These are phyloP conservation scores for Betta splendens DNA, from an alignment of 2,797 vertebrate genomes.

Conservation along the genomic window DNA sequence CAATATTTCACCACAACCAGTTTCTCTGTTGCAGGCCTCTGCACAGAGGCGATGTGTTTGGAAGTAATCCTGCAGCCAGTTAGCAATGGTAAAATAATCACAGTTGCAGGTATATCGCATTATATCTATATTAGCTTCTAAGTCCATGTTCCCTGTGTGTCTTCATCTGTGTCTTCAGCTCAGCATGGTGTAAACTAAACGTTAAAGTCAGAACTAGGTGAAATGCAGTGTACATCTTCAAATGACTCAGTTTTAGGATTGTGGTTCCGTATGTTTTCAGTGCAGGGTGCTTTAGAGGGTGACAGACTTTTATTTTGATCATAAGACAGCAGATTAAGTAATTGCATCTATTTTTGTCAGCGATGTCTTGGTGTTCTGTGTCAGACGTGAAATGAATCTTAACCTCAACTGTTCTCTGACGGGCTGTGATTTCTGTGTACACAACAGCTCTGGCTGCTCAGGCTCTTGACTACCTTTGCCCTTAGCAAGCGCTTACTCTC, in stretches of 20 bases:
- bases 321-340: slow-evolving; percentile 9
- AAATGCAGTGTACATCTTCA: neutral
- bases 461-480: neutral
- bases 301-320: slow-evolving; percentile 22
- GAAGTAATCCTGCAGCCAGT: slow-evolving; percentile 5
- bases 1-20: slow-evolving; percentile 57
- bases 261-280: neutral
- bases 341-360: slow-evolving; percentile 21
- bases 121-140: neutral
- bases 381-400: slow-evolving; percentile 35
- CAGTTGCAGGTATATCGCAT: neutral
- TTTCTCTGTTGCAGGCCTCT: slow-evolving; percentile 34
- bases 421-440: slow-evolving; percentile 7
- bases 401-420: slow-evolving; percentile 19
- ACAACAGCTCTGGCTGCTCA: neutral
- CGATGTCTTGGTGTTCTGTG: slow-evolving; percentile 1
- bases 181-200: neutral
- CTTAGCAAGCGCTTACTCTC: neutral
- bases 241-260: neutral
- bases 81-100: neutral
- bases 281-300: neutral
- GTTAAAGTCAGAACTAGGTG: neutral
- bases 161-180: neutral
- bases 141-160: neutral
- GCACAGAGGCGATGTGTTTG: slow-evolving; percentile 14